Evolutionary conservation across 2,888 invertebrate genomes (phyloP).

Genomic region (Drosophila gaucha): DNA sequence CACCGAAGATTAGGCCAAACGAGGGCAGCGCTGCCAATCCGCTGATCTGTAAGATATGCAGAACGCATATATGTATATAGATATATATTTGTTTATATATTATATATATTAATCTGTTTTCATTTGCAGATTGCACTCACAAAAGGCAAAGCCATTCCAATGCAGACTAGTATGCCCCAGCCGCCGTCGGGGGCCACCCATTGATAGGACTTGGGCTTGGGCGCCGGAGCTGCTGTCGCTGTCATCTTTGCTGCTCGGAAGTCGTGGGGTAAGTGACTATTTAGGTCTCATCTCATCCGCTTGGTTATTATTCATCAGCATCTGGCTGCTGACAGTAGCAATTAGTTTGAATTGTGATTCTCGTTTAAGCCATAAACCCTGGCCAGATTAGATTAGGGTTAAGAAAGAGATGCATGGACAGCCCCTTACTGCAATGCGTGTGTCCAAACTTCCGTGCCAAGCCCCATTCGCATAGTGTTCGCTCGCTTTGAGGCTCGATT

Average conservation of each 20-base stretch:
- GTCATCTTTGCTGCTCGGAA: conserved; percentile 48
- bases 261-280: conserved; percentile 36
- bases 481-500: neutral
- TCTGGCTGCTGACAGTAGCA: conserved; percentile 24
- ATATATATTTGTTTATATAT: neutral
- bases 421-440: neutral
- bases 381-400: conserved; percentile 14
- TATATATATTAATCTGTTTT: neutral
- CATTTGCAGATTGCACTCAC: conserved; percentile 86
- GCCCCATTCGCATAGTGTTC: conserved; percentile 19
- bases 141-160: conserved; percentile 90
- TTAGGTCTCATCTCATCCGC: neutral
- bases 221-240: conserved; percentile 14
- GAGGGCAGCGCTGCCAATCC: conserved; percentile 89
- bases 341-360: conserved; percentile 15
- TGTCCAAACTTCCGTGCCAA: conserved; percentile 42
- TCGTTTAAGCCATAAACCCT: neutral
- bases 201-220: conserved; percentile 39
- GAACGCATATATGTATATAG: neutral
- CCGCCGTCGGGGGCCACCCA: conserved; percentile 89
- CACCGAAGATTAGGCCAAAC: conserved; percentile 89
- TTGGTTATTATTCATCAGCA: conserved; percentile 11
- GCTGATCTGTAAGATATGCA: conserved; percentile 86
- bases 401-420: neutral
- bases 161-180: conserved; percentile 91